These are phyloP conservation scores for Cepphus grylle DNA, from an alignment of 2,113 vertebrate genomes.

Conservation along the genomic window DNA sequence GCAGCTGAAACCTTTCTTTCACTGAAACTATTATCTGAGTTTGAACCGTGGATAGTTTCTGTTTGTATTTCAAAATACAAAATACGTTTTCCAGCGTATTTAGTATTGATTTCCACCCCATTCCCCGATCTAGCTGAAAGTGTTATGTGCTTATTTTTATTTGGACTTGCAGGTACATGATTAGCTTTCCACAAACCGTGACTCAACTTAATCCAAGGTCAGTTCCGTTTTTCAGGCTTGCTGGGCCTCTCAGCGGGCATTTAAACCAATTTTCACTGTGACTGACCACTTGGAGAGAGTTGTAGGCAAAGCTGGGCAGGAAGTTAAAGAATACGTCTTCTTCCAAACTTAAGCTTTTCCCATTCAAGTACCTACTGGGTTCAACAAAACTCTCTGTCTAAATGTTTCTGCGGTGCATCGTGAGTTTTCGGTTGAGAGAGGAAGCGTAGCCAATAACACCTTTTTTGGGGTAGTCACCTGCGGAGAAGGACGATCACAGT, in stretches of 20 bases:
- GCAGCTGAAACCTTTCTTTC: neutral
- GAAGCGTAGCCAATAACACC: accelerated
- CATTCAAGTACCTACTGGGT: neutral
- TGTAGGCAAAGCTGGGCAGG: neutral
- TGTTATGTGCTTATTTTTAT: slow-evolving; percentile 41
- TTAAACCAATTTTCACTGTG: neutral
- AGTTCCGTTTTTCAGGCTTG: neutral
- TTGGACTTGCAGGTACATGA: slow-evolving; percentile 20
- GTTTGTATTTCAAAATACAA: slow-evolving; percentile 24
- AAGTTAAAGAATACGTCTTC: neutral
- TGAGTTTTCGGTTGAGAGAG: neutral
- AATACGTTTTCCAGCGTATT: slow-evolving; percentile 35
- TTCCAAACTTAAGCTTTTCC: neutral
- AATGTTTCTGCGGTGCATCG: neutral
- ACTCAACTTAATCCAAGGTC: slow-evolving; percentile 27
- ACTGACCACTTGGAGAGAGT: neutral
- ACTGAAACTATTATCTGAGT: neutral
- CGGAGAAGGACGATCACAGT: neutral
- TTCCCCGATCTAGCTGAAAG: neutral
- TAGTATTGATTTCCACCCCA: slow-evolving; percentile 44
- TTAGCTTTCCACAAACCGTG: slow-evolving; percentile 20
- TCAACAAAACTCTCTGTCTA: neutral
- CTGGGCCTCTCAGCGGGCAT: neutral
- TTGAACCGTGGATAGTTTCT: neutral
- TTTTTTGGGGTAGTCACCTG: neutral